These are phyloP conservation scores for Chondrosia reniformis DNA, from an alignment of 37 sponge, comb jelly and placozoan genomes.

Conservation along the genomic window DNA sequence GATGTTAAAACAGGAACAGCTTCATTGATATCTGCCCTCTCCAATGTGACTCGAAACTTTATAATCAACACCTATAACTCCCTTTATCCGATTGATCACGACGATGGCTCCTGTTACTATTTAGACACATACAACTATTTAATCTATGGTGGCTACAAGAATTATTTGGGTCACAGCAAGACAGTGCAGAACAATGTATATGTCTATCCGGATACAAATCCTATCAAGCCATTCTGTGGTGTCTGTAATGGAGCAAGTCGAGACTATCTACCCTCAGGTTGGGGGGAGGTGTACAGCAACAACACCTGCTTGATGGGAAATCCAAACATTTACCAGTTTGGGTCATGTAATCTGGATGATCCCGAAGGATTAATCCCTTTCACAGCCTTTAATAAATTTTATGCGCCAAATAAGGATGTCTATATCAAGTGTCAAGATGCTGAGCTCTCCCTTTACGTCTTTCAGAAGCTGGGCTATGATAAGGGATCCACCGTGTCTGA, in stretches of 20 bases:
- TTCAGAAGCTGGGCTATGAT: conserved; percentile 42
- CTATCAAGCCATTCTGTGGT: conserved; percentile 19
- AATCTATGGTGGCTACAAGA: conserved; percentile 55
- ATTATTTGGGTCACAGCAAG: conserved; percentile 65
- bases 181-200: conserved; percentile 38
- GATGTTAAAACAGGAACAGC: conserved; percentile 32
- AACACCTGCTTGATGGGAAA: conserved; percentile 47
- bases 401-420: conserved; percentile 32
- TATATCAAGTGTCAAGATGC: conserved; percentile 33
- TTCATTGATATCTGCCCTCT: conserved; percentile 19
- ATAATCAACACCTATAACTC: conserved; percentile 60
- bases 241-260: not conserved
- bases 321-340: conserved; percentile 34
- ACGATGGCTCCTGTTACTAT: conserved; percentile 72
- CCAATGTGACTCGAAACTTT: conserved; percentile 45
- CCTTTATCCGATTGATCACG: conserved; percentile 56
- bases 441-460: conserved; percentile 20
- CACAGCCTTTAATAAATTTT: conserved; percentile 49
- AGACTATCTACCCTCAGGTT: conserved; percentile 37
- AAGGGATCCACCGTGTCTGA: conserved; percentile 27
- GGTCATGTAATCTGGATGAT: conserved; percentile 18
- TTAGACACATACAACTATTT: conserved; percentile 52
- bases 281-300: conserved; percentile 53
- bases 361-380: conserved; percentile 31
- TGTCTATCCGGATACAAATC: conserved; percentile 39